phyloP scores from a whole-genome alignment of 2,888 invertebrate species.

The Iselma pallidipennis region DNA sequence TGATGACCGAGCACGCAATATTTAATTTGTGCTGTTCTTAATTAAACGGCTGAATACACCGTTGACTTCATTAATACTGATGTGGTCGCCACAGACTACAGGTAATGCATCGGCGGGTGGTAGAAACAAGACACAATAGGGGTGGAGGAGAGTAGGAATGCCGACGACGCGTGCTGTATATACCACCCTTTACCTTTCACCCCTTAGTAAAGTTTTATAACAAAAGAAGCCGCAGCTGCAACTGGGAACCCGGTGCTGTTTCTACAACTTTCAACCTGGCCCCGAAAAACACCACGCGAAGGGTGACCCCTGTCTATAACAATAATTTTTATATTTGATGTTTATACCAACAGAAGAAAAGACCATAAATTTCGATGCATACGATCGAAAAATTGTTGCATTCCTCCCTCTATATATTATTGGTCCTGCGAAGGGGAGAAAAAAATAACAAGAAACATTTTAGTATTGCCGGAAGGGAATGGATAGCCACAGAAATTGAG shows the following conservation, averaged over 20 bases:
- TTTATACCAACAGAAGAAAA: too few species aligned
- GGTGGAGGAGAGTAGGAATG: slow-evolving; percentile 24
- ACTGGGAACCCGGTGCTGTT: slow-evolving; percentile 28
- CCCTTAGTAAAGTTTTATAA: slow-evolving; percentile 33
- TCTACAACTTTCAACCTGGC: slow-evolving; percentile 11
- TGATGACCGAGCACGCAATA: not conserved
- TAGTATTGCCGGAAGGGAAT: not conserved
- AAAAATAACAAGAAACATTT: too few species aligned
- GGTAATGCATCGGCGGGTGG: slow-evolving; percentile 13
- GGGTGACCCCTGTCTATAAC: not conserved
- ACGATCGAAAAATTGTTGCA: not conserved
- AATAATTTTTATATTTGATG: too few species aligned
- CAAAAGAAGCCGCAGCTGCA: slow-evolving; percentile 46
- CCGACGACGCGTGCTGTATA: slow-evolving; percentile 40
- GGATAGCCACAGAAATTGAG: slow-evolving; percentile 37
- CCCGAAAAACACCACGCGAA: not conserved
- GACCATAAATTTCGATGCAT: not conserved
- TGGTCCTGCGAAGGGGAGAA: not conserved
- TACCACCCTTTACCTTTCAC: slow-evolving; percentile 47
- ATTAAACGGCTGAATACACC: slow-evolving; percentile 16
- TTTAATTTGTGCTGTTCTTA: slow-evolving; percentile 4
- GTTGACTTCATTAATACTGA: slow-evolving; percentile 13
- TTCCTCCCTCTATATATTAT: not conserved
- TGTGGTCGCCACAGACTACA: slow-evolving; percentile 8
- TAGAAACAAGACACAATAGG: not conserved